Conservation (phyloP, 1,140 invertebrate species). For the Magallana gigas region DNA sequence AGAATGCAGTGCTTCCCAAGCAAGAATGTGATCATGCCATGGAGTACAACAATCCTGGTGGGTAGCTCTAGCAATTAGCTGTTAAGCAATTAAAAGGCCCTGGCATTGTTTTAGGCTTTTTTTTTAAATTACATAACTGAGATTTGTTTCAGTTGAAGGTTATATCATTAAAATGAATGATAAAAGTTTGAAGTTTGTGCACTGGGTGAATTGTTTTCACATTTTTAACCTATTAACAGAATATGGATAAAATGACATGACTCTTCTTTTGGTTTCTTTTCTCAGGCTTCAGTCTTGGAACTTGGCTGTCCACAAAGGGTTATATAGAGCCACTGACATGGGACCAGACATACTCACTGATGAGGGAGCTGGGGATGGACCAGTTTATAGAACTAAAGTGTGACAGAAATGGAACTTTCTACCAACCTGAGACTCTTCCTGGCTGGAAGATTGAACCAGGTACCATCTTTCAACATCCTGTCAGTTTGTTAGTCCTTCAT, state of each 20-base stretch:
- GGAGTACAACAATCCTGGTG: constrained; percentile 14
- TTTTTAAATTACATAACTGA: too few relatives aligned
- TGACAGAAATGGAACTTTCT: constrained; percentile 8
- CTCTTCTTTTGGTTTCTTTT: background rate
- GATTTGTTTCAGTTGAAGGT: background rate
- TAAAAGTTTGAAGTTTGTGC: too few relatives aligned
- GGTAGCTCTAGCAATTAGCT: background rate
- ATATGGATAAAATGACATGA: too few relatives aligned
- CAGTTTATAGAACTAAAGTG: background rate
- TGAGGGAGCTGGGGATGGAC: constrained; percentile 23
- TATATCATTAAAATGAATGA: background rate
- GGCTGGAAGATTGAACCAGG: constrained; percentile 25
- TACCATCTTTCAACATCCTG: background rate
- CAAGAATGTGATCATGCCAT: background rate
- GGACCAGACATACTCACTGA: background rate
- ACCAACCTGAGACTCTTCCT: background rate
- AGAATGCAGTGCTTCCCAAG: constrained; percentile 33
- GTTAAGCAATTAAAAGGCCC: too few relatives aligned
- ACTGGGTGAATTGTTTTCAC: too few relatives aligned
- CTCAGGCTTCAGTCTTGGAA: constrained; percentile 10
- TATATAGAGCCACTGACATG: background rate
- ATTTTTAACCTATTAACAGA: too few relatives aligned
- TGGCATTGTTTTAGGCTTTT: too few relatives aligned
- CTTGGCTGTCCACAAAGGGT: constrained; percentile 8
- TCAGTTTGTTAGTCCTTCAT: background rate